Percentiles rank a stretch among this genome's conserved stretches.
These are phyloP conservation scores for Paradisaea rubra DNA, from an alignment of 2,113 vertebrate genomes.

Conservation along the genomic window DNA sequence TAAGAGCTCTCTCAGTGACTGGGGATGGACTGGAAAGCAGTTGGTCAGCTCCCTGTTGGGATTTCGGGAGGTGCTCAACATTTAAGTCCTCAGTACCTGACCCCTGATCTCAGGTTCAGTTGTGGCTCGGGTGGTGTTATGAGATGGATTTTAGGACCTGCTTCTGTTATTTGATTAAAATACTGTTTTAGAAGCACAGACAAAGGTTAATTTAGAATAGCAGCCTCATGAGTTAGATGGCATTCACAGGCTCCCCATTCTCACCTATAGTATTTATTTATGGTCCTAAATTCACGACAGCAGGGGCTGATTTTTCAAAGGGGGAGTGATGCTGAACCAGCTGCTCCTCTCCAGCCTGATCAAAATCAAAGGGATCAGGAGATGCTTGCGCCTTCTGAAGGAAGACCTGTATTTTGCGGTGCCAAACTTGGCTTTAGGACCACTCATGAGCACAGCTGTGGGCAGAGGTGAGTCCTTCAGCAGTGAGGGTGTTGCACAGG, in stretches of 20 bases:
- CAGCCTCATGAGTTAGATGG: neutral
- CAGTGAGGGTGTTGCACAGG: neutral
- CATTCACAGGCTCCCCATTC: neutral
- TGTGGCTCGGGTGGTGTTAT: neutral
- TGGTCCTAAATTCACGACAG: neutral
- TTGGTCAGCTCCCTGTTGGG: neutral
- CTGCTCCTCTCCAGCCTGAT: neutral
- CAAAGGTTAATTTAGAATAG: neutral
- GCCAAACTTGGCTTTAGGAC: neutral
- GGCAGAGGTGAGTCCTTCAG: neutral
- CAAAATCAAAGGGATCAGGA: neutral
- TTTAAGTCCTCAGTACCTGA: neutral
- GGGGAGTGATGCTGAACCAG: neutral
- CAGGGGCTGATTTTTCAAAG: neutral
- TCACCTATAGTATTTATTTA: neutral
- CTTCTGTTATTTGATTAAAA: neutral
- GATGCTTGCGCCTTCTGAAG: neutral
- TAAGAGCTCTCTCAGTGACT: neutral
- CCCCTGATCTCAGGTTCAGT: neutral
- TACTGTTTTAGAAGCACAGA: neutral
- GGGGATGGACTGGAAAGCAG: neutral
- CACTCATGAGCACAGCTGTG: fast-evolving
- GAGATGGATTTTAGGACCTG: neutral
- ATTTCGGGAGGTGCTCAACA: neutral
- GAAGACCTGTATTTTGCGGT: neutral